Evolutionary conservation across 2,797 vertebrate species (phyloP), one percentile per base, ranked within the genome.

Genomic region (Choloepus didactylus): DNA sequence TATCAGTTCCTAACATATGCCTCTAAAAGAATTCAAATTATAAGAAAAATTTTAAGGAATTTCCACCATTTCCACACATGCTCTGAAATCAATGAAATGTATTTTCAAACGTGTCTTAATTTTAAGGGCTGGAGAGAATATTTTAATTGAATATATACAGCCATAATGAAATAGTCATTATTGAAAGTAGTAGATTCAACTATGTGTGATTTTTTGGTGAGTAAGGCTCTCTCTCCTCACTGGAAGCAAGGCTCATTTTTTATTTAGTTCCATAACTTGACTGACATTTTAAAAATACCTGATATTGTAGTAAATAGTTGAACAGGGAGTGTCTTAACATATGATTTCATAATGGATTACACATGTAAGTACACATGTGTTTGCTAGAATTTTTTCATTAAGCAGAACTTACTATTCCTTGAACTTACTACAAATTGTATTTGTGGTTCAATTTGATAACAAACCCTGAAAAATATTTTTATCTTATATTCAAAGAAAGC

Each of bases 221-320:
- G 35, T 35, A 35, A 35, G 35, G 35, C 35, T 35, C 2, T 35
- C 35, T 35, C 35, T 35, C 35, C 35, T 35, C 35, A 35, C 35
- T 2, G 35, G 35, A 35, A 35, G 35, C 35, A 35, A 35, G 35
- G 35, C 35, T 35, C 35, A 35, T 35, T 35, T 35, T 35, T 35
- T 35, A 35, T 83, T 94, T 86, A 62, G 15, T 73, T 75, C 16
- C 23, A n/a, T 46, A 86, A 80, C 6, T 35, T 64, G 90, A n/a
- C 1, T 54, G 11, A 31, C 18, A 75, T 16, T 60, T 1, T 54
- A 87, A 82, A 3, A 85, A 21, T 54, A 69, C 3, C 56, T 89
- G 15, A 70, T 87, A 89, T 83, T 87, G 4, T 29, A 77, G 80
- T 67, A 93, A 94, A 81, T 41, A 25, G 94, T n/a, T 51, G 4